These are phyloP conservation scores for Tetragonula clypearis DNA, from an alignment of 1,140 invertebrate genomes.

Conservation along the genomic window DNA sequence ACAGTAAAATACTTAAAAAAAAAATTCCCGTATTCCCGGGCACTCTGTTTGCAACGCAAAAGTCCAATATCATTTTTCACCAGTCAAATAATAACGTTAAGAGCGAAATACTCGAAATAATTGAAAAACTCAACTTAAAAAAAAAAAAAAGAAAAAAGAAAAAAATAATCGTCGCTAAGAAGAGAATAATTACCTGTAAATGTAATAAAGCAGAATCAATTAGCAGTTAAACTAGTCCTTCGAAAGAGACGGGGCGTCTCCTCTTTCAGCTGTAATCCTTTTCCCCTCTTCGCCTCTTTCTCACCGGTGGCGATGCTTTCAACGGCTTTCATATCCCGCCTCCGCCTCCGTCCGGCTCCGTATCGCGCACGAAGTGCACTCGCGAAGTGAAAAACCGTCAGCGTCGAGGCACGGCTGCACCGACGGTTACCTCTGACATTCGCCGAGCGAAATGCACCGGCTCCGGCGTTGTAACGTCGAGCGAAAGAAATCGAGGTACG, in stretches of 20 bases:
- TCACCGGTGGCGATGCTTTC: not conserved
- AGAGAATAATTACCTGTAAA: too few relatives aligned
- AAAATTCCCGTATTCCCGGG: too few relatives aligned
- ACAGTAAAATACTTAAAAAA: too few relatives aligned
- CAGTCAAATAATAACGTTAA: too few relatives aligned
- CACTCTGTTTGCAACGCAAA: too few relatives aligned
- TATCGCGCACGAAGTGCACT: not conserved
- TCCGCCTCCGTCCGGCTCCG: not conserved
- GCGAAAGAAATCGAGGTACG: not conserved
- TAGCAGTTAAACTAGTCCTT: conserved; percentile 11
- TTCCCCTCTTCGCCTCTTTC: not conserved
- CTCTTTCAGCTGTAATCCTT: not conserved
- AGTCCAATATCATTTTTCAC: too few relatives aligned
- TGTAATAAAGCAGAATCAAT: conserved; percentile 10
- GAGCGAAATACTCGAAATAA: too few relatives aligned
- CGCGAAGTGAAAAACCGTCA: conserved; percentile 3
- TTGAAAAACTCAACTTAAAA: too few relatives aligned
- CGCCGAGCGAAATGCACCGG: conserved; percentile 16
- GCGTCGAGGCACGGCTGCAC: not conserved
- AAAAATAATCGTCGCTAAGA: too few relatives aligned
- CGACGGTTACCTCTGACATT: conserved; percentile 36
- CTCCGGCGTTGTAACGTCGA: conserved; percentile 21
- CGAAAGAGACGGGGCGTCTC: not conserved
- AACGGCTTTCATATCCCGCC: not conserved
- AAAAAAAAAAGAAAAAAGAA: too few relatives aligned